phyloP scores from a whole-genome alignment of 2,113 vertebrate genomes.

The Lathamus discolor region DNA sequence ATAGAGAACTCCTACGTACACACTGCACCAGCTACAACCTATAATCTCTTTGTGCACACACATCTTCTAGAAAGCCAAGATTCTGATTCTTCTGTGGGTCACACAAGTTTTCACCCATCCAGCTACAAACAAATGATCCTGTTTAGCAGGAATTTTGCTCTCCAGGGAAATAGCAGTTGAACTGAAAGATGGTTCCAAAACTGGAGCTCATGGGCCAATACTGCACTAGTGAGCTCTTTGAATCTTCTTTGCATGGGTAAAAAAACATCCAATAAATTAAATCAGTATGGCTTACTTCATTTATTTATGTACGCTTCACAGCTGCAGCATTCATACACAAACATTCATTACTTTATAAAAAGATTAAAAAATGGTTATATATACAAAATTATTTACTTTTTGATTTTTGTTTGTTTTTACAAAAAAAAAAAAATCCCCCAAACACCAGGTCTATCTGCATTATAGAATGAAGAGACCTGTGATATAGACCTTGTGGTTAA shows the following conservation, averaged over 20 bases:
- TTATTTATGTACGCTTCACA: constrained; percentile 83
- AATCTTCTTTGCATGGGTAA: constrained; percentile 76
- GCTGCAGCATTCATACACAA: constrained; percentile 85
- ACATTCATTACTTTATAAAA: constrained; percentile 86
- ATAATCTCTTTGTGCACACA: constrained; percentile 41
- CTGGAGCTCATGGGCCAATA: constrained; percentile 71
- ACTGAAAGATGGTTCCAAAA: constrained; percentile 59
- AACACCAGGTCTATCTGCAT: constrained; percentile 63
- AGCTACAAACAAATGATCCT: constrained; percentile 52
- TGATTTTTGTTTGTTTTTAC: constrained; percentile 70
- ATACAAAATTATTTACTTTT: constrained; percentile 84
- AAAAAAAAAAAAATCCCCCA: constrained; percentile 69
- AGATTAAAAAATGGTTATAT: constrained; percentile 89
- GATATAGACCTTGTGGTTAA: constrained; percentile 72
- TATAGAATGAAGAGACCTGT: constrained; percentile 74
- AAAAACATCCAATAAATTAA: constrained; percentile 95
- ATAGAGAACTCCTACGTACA: constrained; percentile 46
- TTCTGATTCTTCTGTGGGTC: constrained; percentile 60
- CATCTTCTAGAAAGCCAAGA: constrained; percentile 61
- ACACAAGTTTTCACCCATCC: constrained; percentile 48
- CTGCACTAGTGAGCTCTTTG: constrained; percentile 68
- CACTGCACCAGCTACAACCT: constrained; percentile 53
- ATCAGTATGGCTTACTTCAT: constrained; percentile 88
- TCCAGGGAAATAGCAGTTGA: constrained; percentile 50
- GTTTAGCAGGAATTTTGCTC: constrained; percentile 65